Percentiles rank a stretch among this genome's conserved stretches.
Conservation (phyloP, 2,888 invertebrate species). For the Drosophila putrida region DNA sequence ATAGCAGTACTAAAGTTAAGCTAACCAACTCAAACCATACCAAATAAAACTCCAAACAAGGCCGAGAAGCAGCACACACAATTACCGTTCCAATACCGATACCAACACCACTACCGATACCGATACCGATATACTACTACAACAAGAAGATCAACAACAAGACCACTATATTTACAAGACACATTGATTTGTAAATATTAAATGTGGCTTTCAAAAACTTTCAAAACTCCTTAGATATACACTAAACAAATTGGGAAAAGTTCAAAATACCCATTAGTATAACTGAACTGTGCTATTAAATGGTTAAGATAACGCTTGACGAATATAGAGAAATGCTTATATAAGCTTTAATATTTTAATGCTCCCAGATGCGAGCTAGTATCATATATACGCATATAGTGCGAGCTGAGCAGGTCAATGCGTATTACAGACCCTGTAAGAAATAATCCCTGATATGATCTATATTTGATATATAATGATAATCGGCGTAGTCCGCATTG, state of each 20-base stretch:
- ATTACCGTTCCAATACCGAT: constrained; percentile 19
- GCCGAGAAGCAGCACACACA: constrained; percentile 19
- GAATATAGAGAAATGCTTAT: constrained; percentile 14
- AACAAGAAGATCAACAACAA: constrained; percentile 8
- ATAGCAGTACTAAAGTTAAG: constrained; percentile 32
- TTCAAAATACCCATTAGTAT: neutral
- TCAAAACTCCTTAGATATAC: constrained; percentile 4
- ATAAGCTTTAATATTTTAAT: constrained; percentile 10
- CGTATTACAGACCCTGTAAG: neutral
- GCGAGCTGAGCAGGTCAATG: constrained; percentile 24
- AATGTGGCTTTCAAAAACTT: constrained; percentile 5
- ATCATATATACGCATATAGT: constrained; percentile 6
- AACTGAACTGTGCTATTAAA: constrained; percentile 16
- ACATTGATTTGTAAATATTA: constrained; percentile 28
- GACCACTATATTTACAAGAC: constrained; percentile 3
- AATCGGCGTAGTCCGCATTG: constrained; percentile 1
- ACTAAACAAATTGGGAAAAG: constrained; percentile 3
- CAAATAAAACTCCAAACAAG: constrained; percentile 35
- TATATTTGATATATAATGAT: neutral
- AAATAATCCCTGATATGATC: neutral
- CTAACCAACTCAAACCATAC: constrained; percentile 34
- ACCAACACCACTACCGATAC: constrained; percentile 15
- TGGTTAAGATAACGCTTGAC: constrained; percentile 14
- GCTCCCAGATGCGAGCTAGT: constrained; percentile 16
- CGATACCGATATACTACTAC: constrained; percentile 11